Evolutionary conservation across 2,888 invertebrate genomes (phyloP), one percentile per base, ranked within the genome.

Genomic region (Hermaeophaga mercurialis): DNA sequence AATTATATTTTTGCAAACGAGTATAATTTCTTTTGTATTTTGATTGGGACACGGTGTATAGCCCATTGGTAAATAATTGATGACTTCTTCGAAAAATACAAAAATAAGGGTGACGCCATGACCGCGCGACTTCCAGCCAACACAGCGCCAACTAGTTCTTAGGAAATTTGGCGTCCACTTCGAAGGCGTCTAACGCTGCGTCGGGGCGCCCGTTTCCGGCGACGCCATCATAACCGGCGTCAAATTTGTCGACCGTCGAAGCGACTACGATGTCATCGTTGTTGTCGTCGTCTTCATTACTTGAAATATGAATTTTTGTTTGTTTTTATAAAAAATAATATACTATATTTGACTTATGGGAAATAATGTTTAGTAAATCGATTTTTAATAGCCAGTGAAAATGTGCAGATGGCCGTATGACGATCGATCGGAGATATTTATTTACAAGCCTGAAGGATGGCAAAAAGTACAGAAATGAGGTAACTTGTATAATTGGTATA

Each of bases 81-180:
- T 48, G 31, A 19, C 49, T 22, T 15, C 38, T 56, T 50, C 44
- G 31, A 56, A 56, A 45, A 34, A 61, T 59, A 66, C 62, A 56
- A 65, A 66, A 64, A 65, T 66, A 66, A 61, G 54, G 56, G 61
- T 64, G 72, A 70, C 54, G 54, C 54, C 54, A 48, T 48, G 38
- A 48, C 17, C 26, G 48, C 36, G 39, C 26, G 43, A 24, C 43
- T 43, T 43, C 52, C 52, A 52, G 52, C 34, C 70, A 72, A 43
- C 22, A 19, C 24, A 52, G 52, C 52, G 70, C 72, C 70, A 44
- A 50, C 38, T 43, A 57, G 67, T 71, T 70, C 70, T 71, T 70
- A 69, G 70, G 67, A 69, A 69, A 72, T 70, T 68, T 71, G 73
- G 71, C 70, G 72, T 66, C 68, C 69, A 64, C 66, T 64, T 41